phyloP scores from a whole-genome alignment of 53 echinoderm and acorn worm species.

The Pentamera pediparva region DNA sequence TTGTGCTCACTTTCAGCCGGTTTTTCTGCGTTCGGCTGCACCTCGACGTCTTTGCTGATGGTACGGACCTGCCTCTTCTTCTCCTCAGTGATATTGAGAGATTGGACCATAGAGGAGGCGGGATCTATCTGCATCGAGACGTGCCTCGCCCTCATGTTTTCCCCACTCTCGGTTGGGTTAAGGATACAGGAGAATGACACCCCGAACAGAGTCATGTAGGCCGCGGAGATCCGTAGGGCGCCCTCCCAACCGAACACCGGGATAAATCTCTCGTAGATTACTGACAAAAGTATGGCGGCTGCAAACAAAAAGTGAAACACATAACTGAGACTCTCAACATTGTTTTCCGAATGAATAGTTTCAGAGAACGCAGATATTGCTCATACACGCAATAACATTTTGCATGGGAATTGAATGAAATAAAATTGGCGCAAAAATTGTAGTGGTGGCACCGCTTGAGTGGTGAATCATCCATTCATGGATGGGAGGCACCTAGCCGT shows the following conservation, averaged over 20 bases:
- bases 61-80: neutral
- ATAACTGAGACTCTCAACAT: no score
- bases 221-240: neutral
- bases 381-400: no score
- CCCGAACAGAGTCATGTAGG: neutral
- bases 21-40: neutral
- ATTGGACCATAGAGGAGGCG: neutral
- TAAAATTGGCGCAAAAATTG: no score
- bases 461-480: no score
- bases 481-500: no score
- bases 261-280: neutral
- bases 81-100: no score
- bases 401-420: no score
- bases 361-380: no score
- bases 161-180: neutral
- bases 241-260: neutral
- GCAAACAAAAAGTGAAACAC: neutral
- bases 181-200: neutral
- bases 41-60: neutral
- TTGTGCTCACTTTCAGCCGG: neutral
- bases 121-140: neutral
- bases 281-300: neutral
- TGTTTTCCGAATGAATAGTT: no score
- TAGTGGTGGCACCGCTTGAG: no score
- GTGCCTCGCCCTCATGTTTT: neutral